Conservation (phyloP, 2,797 vertebrate genomes). For the Hozukius guyotensis region DNA sequence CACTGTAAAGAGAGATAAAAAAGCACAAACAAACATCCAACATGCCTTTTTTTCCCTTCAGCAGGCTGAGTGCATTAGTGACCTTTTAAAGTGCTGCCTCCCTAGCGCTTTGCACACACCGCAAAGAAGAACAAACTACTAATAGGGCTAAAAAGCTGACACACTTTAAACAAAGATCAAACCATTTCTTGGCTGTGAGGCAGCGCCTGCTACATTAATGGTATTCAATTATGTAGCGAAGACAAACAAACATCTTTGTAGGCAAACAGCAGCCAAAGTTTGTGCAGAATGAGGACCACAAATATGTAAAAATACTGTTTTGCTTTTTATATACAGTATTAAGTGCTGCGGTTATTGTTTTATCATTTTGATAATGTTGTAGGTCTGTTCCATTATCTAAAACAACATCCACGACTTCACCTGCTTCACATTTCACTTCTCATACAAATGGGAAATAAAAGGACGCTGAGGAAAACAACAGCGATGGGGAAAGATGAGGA, state of each 20-base stretch:
- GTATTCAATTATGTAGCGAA: constrained; percentile 67
- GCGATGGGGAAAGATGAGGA: constrained; percentile 5
- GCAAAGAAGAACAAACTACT: constrained; percentile 72
- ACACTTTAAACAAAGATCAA: constrained; percentile 74
- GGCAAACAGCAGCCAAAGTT: constrained; percentile 50
- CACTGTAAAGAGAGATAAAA: constrained; percentile 65
- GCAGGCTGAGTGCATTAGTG: constrained; percentile 74
- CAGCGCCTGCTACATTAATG: constrained; percentile 59
- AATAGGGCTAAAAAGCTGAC: constrained; percentile 75
- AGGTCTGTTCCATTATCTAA: background rate
- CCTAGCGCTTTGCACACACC: constrained; percentile 62
- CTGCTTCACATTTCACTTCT: background rate
- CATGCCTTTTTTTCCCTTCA: constrained; percentile 61
- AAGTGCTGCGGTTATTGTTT: background rate
- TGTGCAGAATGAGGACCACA: constrained; percentile 13
- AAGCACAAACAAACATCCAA: constrained; percentile 75
- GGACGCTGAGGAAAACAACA: background rate
- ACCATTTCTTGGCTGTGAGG: constrained; percentile 60
- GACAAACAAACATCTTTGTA: constrained; percentile 63
- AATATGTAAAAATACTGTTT: constrained; percentile 15
- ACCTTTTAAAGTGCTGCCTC: constrained; percentile 77
- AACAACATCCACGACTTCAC: constrained; percentile 1
- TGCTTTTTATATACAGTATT: background rate
- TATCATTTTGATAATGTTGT: background rate
- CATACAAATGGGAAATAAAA: constrained; percentile 4